These are phyloP conservation scores for Trididemnum clinides DNA, from an alignment of 23 tunicate species.

Conservation along the genomic window DNA sequence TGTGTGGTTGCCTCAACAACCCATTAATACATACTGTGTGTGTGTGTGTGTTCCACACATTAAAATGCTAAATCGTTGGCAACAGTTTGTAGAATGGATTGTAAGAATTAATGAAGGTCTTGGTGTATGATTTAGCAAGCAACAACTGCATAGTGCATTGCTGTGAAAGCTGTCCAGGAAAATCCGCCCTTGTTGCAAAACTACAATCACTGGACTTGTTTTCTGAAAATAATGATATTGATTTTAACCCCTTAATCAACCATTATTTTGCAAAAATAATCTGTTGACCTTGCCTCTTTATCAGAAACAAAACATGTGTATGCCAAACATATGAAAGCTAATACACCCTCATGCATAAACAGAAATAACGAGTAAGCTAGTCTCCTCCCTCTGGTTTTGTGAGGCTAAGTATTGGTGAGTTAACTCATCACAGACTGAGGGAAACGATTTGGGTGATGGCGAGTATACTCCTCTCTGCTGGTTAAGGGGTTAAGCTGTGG, in stretches of 20 bases:
- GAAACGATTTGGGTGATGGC: too few species aligned
- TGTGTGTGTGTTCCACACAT: neutral
- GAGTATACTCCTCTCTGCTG: too few species aligned
- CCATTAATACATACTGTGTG: conserved; percentile 23
- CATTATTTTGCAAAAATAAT: too few species aligned
- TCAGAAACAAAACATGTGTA: too few species aligned
- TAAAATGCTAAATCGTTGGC: neutral
- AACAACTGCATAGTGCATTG: neutral
- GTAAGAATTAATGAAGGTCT: neutral
- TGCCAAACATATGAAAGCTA: too few species aligned
- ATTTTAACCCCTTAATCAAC: too few species aligned
- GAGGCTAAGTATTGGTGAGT: too few species aligned
- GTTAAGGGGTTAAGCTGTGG: conserved; percentile 8
- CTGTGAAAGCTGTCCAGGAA: neutral
- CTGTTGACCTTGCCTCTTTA: too few species aligned
- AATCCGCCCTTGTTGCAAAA: neutral
- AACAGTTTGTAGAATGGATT: neutral
- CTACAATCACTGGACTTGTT: neutral
- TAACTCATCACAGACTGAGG: too few species aligned
- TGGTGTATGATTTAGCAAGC: conserved; percentile 14
- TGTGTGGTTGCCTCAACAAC: conserved; percentile 17
- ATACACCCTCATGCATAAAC: too few species aligned
- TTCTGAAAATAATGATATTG: conserved; percentile 8
- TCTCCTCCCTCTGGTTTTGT: too few species aligned
- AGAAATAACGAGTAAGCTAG: too few species aligned